Evolutionary conservation across 2,797 vertebrate species (phyloP).

Genomic region (Podarcis lilfordi): DNA sequence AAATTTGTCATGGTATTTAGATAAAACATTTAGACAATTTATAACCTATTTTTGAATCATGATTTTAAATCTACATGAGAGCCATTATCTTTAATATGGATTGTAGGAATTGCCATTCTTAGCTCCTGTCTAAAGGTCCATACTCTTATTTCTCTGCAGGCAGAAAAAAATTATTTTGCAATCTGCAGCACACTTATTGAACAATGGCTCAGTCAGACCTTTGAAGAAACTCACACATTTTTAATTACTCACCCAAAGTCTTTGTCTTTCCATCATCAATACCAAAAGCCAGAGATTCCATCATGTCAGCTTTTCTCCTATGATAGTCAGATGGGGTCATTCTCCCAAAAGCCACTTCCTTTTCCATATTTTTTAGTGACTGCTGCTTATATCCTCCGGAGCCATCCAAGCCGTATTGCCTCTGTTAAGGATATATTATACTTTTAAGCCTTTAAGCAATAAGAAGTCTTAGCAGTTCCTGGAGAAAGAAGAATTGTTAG

Average conservation of each 20-base stretch:
- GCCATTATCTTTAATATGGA: neutral
- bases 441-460: neutral
- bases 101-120: neutral
- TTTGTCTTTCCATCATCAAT: constrained; percentile 89
- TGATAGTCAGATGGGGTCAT: constrained; percentile 90
- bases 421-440: constrained; percentile 75
- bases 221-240: neutral
- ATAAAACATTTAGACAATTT: no score
- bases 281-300: constrained; percentile 89
- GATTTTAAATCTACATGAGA: neutral
- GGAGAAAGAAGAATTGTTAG: neutral
- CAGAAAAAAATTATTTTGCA: neutral
- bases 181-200: neutral
- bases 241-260: constrained; percentile 84
- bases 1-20: neutral
- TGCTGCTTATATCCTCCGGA: constrained; percentile 90
- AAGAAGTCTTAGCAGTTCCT: neutral
- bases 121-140: neutral
- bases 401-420: constrained; percentile 87
- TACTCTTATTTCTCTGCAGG: neutral
- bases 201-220: neutral
- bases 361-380: constrained; percentile 87
- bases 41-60: neutral
- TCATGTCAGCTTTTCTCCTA: constrained; percentile 85
- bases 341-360: constrained; percentile 84